These are phyloP conservation scores for Heliconius ismenius DNA, from an alignment of 2,888 invertebrate species.

Conservation along the genomic window DNA sequence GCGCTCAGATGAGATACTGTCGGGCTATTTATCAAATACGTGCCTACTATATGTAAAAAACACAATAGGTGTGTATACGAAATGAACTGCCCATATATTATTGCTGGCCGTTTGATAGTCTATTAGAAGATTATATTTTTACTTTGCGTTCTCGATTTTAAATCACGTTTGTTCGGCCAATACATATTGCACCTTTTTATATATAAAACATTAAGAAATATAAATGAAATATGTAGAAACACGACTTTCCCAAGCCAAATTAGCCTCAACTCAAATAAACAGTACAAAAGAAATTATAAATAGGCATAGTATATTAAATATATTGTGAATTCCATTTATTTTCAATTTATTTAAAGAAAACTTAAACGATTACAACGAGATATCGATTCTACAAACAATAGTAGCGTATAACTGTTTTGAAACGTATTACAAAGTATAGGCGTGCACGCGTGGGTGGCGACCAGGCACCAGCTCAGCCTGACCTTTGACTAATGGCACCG, in stretches of 20 bases:
- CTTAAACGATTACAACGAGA: neutral
- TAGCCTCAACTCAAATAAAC: neutral
- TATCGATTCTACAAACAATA: slow-evolving; percentile 40
- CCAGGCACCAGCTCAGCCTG: slow-evolving; percentile 37
- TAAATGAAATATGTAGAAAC: too few relatives aligned
- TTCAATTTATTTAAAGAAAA: neutral
- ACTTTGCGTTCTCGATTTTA: slow-evolving; percentile 45
- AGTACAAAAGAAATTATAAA: neutral
- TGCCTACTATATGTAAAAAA: slow-evolving; percentile 53
- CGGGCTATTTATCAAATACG: slow-evolving; percentile 51
- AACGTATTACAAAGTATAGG: slow-evolving; percentile 48
- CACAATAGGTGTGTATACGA: slow-evolving; percentile 58
- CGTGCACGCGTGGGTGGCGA: slow-evolving; percentile 47
- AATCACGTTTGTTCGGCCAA: neutral
- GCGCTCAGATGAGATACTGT: slow-evolving; percentile 48
- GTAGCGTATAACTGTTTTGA: slow-evolving; percentile 48
- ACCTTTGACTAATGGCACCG: slow-evolving; percentile 40
- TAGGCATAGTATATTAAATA: neutral
- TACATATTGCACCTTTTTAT: neutral
- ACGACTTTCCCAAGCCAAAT: neutral
- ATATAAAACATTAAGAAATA: neutral
- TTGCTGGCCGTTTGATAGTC: slow-evolving; percentile 58
- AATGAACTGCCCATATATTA: slow-evolving; percentile 60
- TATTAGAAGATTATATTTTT: slow-evolving; percentile 46
- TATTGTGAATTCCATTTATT: neutral